Percentiles rank a stretch among this genome's conserved stretches.
Evolutionary conservation across 2,888 invertebrate species (phyloP).

Genomic region (Drosophila setosimentum): DNA sequence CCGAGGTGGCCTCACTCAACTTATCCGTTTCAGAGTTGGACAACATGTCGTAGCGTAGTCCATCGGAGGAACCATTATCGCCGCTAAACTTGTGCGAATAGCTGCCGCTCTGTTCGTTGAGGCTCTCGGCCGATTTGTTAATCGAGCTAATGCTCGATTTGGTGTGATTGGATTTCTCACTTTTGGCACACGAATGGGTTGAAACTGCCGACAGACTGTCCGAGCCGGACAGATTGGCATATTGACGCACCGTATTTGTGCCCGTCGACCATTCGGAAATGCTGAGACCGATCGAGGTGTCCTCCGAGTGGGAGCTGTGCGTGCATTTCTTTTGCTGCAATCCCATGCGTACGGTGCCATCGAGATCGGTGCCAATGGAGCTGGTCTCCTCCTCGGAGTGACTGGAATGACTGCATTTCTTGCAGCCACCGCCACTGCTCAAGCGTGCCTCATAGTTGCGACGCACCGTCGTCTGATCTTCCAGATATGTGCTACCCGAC

Average conservation of each 20-base stretch:
- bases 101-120: conserved; percentile 84
- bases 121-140: conserved; percentile 87
- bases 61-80: conserved; percentile 85
- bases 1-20: conserved; percentile 88
- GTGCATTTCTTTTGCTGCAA: conserved; percentile 93
- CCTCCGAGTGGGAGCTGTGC: conserved; percentile 93
- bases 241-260: conserved; percentile 93
- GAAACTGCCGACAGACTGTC: conserved; percentile 87
- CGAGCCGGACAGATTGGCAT: conserved; percentile 90
- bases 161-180: conserved; percentile 87
- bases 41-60: conserved; percentile 87
- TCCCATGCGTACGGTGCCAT: conserved; percentile 93
- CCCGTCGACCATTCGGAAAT: conserved; percentile 96
- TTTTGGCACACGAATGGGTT: conserved; percentile 87
- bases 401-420: conserved; percentile 89
- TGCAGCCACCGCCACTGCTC: conserved; percentile 86
- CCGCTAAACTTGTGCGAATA: conserved; percentile 84
- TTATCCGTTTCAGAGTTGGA: conserved; percentile 88
- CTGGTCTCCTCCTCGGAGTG: conserved; percentile 91
- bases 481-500: conserved; percentile 86
- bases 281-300: conserved; percentile 93
- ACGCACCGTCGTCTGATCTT: conserved; percentile 87
- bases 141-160: conserved; percentile 87
- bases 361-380: conserved; percentile 91
- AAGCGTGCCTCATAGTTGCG: conserved; percentile 85